Percentiles rank a stretch among this genome's conserved stretches.
These are phyloP conservation scores for Anableps anableps DNA, from an alignment of 2,797 vertebrate genomes.

Conservation along the genomic window DNA sequence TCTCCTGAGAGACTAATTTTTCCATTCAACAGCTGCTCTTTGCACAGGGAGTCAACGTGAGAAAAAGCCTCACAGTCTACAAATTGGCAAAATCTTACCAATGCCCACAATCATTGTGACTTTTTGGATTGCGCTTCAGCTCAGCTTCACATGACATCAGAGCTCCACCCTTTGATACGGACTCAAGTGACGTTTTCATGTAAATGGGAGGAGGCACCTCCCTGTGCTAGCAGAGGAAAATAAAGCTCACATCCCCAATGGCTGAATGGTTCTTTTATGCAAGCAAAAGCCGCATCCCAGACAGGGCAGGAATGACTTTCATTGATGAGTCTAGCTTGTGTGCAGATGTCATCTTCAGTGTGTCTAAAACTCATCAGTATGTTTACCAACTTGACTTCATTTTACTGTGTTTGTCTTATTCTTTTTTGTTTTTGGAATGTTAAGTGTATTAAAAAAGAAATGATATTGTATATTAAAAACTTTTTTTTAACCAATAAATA, in stretches of 20 bases:
- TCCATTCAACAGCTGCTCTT: conserved; percentile 52
- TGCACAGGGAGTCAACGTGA: conserved; percentile 39
- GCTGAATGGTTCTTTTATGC: conserved; percentile 77
- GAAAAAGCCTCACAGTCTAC: conserved; percentile 57
- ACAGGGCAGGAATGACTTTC: conserved; percentile 62
- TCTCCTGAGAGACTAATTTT: conserved; percentile 63
- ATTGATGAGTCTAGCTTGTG: conserved; percentile 69
- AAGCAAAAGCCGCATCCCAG: conserved; percentile 62
- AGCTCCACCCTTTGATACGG: conserved; percentile 73
- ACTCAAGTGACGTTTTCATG: conserved; percentile 77
- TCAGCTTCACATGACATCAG: conserved; percentile 67
- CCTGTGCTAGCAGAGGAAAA: conserved; percentile 76
- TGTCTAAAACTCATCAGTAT: conserved; percentile 55
- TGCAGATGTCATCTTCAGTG: conserved; percentile 69
- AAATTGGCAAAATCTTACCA: conserved; percentile 39
- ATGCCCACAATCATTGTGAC: conserved; percentile 51
- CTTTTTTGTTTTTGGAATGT: conserved; percentile 41
- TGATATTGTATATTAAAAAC: conserved; percentile 25
- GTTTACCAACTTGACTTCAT: conserved; percentile 60
- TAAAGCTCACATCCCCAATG: conserved; percentile 68
- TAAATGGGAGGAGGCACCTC: conserved; percentile 75
- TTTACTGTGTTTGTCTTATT: conserved; percentile 56
- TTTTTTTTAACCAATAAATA: conserved; percentile 56
- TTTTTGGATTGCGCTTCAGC: conserved; percentile 44
- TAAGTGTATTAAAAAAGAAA: conserved; percentile 12